Conservation (phyloP, 2,888 invertebrate genomes). For the Agrenia bidenticulata region DNA sequence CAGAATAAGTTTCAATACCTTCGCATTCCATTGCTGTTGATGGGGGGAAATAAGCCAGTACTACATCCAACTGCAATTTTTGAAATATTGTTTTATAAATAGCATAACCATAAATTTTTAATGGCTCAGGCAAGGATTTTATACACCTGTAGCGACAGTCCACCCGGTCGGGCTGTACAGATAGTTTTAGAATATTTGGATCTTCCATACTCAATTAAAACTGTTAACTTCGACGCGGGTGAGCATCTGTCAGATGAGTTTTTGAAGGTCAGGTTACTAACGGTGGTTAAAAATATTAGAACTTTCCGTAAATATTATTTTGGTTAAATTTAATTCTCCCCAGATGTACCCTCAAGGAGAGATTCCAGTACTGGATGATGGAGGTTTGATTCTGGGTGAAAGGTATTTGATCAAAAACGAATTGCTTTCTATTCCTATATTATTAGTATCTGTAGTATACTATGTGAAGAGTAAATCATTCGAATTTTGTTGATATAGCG, state of each 20-base stretch:
- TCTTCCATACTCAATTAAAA: constrained; percentile 66
- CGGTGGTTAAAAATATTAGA: too few relatives aligned
- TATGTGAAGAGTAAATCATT: not conserved
- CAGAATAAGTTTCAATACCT: too few relatives aligned
- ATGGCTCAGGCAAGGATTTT: too few relatives aligned
- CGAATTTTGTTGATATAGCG: constrained; percentile 57
- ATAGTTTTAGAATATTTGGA: constrained; percentile 67
- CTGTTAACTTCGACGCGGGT: constrained; percentile 69
- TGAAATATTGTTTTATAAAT: too few relatives aligned
- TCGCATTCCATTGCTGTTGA: too few relatives aligned
- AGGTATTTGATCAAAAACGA: constrained; percentile 58
- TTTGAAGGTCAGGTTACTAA: constrained; percentile 46
- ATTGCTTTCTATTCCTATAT: not conserved
- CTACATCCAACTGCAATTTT: too few relatives aligned
- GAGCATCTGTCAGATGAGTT: constrained; percentile 61
- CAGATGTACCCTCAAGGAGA: constrained; percentile 55
- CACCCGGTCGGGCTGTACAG: constrained; percentile 72
- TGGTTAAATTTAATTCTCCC: not conserved
- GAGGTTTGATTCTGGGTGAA: constrained; percentile 74
- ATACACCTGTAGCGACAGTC: constrained; percentile 74
- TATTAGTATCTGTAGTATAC: not conserved
- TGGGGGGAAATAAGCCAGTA: too few relatives aligned
- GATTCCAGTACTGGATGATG: constrained; percentile 73
- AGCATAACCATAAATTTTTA: too few relatives aligned
- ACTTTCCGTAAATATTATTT: not conserved